Percentiles rank a stretch among this genome's conserved stretches.
phyloP scores from a whole-genome alignment of 2,797 vertebrate species.

The Neopelma chrysocephalum region DNA sequence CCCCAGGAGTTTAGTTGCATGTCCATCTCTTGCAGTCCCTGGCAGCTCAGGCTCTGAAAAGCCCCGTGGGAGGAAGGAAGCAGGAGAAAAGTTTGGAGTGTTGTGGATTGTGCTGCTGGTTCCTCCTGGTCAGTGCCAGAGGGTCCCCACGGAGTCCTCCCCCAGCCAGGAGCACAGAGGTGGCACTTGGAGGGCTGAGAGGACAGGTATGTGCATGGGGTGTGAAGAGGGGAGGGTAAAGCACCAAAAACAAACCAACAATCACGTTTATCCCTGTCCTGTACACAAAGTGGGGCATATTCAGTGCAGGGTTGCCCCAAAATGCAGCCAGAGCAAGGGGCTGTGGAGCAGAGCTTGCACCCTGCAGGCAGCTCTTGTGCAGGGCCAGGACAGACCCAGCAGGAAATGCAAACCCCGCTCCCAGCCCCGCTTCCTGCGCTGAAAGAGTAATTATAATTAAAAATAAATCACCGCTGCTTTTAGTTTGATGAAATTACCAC shows the following conservation, averaged over 20 bases:
- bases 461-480: constrained; percentile 46
- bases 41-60: not conserved
- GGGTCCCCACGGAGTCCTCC: not conserved
- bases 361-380: not conserved
- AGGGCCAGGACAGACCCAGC: not conserved
- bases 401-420: not conserved
- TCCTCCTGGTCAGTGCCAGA: not conserved
- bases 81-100: not conserved
- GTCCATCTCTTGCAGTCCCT: not conserved
- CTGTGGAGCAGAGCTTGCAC: accelerated
- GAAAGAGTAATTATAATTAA: not conserved
- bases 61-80: not conserved
- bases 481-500: constrained; percentile 35
- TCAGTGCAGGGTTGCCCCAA: not conserved
- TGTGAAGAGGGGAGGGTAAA: not conserved
- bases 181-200: not conserved
- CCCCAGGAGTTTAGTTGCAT: not conserved
- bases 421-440: not conserved
- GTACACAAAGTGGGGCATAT: accelerated
- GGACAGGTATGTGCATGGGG: accelerated
- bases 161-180: not conserved
- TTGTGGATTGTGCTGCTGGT: not conserved
- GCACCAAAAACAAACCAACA: not conserved
- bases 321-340: not conserved
- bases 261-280: not conserved